These are phyloP conservation scores for Euglossa dilemma DNA, from an alignment of 1,140 invertebrate species.

Conservation along the genomic window DNA sequence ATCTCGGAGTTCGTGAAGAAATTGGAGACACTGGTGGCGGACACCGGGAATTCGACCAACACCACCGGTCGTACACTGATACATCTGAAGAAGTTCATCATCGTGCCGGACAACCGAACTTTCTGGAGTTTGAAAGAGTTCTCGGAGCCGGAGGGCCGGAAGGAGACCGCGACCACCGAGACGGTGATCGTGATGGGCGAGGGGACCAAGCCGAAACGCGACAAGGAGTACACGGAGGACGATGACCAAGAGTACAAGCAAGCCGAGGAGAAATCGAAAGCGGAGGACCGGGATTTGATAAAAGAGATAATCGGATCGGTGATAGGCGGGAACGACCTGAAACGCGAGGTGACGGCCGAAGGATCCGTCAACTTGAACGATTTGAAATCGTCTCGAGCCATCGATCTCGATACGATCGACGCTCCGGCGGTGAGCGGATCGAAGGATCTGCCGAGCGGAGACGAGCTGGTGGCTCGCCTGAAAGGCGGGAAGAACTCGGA, in stretches of 20 bases:
- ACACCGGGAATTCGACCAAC: conserved; percentile 24
- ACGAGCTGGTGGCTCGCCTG: background rate
- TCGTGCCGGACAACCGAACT: conserved; percentile 34
- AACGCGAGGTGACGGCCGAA: background rate
- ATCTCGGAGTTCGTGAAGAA: conserved; percentile 49
- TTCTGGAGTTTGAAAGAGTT: conserved; percentile 28
- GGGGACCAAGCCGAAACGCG: background rate
- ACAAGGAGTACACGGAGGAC: too few species aligned
- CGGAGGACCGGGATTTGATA: background rate
- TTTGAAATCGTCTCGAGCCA: background rate
- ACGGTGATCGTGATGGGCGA: conserved; percentile 5
- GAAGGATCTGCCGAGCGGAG: too few species aligned
- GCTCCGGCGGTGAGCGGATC: background rate
- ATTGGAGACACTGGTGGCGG: conserved; percentile 36
- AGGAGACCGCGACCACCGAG: background rate
- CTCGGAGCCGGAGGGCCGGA: background rate
- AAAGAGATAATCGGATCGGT: conserved; percentile 37
- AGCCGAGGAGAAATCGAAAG: background rate
- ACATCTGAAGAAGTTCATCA: conserved; percentile 47
- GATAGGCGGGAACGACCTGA: background rate
- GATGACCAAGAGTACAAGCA: background rate
- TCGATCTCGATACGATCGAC: background rate
- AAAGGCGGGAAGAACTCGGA: background rate
- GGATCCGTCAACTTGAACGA: background rate
- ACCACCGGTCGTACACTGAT: conserved; percentile 16